Base-by-base conservation (phyloP, 2,797 vertebrate genomes). In the Sorex maritimensis region DNA sequence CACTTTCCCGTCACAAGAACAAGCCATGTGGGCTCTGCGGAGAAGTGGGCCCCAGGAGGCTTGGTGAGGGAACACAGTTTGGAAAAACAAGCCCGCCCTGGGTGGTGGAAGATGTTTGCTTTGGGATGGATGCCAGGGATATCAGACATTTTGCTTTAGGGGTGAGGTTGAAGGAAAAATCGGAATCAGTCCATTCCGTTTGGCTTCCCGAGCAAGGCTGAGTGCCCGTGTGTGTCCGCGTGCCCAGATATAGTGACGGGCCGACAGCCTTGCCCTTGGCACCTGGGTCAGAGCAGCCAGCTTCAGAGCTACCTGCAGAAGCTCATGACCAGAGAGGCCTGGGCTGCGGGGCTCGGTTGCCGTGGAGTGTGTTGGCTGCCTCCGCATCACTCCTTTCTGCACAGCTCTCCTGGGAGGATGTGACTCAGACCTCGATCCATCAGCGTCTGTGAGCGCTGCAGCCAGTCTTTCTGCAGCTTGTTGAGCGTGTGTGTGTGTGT, bases 111-210 rank as follows among this genome's bases (percentile, higher is more conserved):
- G 0, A 55, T 55, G 17, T 12, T 46, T 75, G 49, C 1, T 63
- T 67, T 72, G n/a, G 11, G 6, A n/a, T 23, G 63, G 84, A 86
- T 77, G 2, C 6, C 26, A 58, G 13, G 8, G 11, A 30, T 28
- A 52, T 73, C 15, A 73, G 67, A 28, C 34, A 67, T 90, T 92
- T 80, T n/a, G 81, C 46, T 28, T 65, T 8, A 67, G 34, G 84
- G 21, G 8, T 79, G 63, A 89, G 38, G 4, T n/a, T 69, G 86
- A 82, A 44, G 7, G 41, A 38, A 72, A 81, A 71, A 38, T 2
- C 41, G 58, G 81, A 90, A 24, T 14, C 38, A 74, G 49, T 61
- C 13, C 0, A 41, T 46, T 63, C 69, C 86, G 58, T 71, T 44
- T 0, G 7, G 6, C 58, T 73, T 82, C n/a, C 38, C 63, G 10